These are phyloP conservation scores for Pomacea canaliculata DNA, from an alignment of 2,888 invertebrate genomes.

Conservation along the genomic window DNA sequence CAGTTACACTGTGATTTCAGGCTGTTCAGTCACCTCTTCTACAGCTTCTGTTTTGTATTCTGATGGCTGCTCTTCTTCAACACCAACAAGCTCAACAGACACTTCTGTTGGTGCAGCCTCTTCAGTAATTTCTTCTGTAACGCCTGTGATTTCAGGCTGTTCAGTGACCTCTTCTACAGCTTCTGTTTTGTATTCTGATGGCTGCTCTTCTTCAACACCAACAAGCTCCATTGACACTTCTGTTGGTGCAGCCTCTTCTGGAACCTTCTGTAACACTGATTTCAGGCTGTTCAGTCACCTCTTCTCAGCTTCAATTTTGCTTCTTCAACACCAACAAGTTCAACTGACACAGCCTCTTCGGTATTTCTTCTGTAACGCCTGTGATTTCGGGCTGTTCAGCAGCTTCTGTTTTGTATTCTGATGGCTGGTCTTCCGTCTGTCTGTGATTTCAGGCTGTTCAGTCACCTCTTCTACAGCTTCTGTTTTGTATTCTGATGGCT, in stretches of 20 bases:
- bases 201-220: conserved; percentile 26
- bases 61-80: conserved; percentile 30
- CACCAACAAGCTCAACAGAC: conserved; percentile 21
- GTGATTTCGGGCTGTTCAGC: conserved; percentile 29
- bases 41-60: conserved; percentile 28
- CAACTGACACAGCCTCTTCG: conserved; percentile 23
- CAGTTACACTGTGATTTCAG: too few relatives aligned
- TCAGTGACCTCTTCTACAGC: conserved; percentile 28
- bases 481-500: conserved; percentile 38
- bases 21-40: conserved; percentile 33
- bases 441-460: conserved; percentile 8
- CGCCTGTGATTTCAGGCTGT: conserved; percentile 27
- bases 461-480: conserved; percentile 32
- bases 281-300: conserved; percentile 22
- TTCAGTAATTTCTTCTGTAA: conserved; percentile 28
- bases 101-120: conserved; percentile 25
- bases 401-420: too few relatives aligned
- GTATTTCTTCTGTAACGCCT: conserved; percentile 18
- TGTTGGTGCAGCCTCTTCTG: conserved; percentile 25
- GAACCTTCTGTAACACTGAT: conserved; percentile 28
- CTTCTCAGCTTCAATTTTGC: conserved; percentile 24
- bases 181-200: conserved; percentile 30
- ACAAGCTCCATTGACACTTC: conserved; percentile 30
- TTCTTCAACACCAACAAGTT: conserved; percentile 28
- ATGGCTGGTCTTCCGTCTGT: too few relatives aligned